A percentile compares a stretch with the other conserved stretches of the same genome.
phyloP scores from a whole-genome alignment of 1,140 invertebrate genomes.

The Acyrthosiphon pisum region DNA sequence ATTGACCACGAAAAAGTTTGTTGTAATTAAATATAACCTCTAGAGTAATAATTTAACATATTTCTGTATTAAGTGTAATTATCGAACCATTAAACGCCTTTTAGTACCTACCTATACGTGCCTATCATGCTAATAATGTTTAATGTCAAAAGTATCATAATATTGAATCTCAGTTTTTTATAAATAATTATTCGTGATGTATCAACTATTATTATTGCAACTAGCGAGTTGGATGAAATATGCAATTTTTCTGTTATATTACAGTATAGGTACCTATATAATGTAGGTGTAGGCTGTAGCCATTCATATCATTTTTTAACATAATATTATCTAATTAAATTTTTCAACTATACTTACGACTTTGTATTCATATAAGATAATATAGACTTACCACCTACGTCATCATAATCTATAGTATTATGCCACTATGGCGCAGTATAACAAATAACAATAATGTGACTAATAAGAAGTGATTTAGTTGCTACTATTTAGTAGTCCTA shows the following conservation, averaged over 20 bases:
- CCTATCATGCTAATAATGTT: background rate
- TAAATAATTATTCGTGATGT: background rate
- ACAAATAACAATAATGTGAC: no score
- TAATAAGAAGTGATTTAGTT: background rate
- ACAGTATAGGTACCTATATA: no score
- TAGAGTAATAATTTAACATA: constrained; percentile 12
- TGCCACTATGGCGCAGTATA: background rate
- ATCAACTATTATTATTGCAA: background rate
- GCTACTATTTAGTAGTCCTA: no score
- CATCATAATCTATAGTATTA: background rate
- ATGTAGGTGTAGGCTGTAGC: background rate
- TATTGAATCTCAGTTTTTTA: background rate
- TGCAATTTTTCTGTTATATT: no score
- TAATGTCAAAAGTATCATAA: background rate
- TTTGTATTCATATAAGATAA: background rate
- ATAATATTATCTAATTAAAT: background rate
- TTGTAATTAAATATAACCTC: constrained; percentile 33
- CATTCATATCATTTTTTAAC: background rate
- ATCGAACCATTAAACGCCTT: background rate
- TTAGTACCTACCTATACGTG: background rate
- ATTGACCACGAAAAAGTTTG: background rate
- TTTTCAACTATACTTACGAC: background rate
- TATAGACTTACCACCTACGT: background rate
- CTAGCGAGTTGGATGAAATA: background rate
- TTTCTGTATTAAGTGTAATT: background rate